Base-by-base conservation (phyloP, 2,888 invertebrate species). In the Agrochola lychnidis region DNA sequence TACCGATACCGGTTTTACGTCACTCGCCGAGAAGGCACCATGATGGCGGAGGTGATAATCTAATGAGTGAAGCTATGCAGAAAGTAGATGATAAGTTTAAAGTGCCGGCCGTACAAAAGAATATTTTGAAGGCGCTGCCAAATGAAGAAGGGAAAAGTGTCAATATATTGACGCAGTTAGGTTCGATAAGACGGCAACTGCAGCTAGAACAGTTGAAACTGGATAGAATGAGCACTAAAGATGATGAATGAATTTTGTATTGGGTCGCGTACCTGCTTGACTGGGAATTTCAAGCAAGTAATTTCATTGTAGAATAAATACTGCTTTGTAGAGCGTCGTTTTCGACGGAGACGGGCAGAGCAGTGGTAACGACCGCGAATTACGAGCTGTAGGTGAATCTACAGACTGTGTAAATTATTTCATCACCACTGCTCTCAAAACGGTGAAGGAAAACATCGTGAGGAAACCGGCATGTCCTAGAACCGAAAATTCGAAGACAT, bases 61-160 rank as follows among this genome's bases (percentile, higher is more conserved):
- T 89, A 25, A 85, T 94, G 77, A 96, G 96, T 74, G 94, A 95
- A 3, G 95, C 94, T 1, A 96, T 96, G 96, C 93, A 92, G 73
- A 90, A 91, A 12, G 93, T 96, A 0, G 96, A 96, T 10, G 94
- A 95, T 77, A 97, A 97, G 86, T 97, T 95, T 95, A 92, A 97
- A 95, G 97, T 98, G 76, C 98, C 98, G 0, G 97, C 96, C 0
- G 97, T 98, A n/a, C 97, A 98, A 90, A 97, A 97, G 92, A 97
- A 97, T 91, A 97, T 97, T 79, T 84, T 97, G 69, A 97, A 97
- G 87, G 95, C 95, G 22, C 79, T 95, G 57, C 94, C 96, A 0
- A 94, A 93, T 16, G 94, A 94, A 5, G 96, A 97, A 66, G 97
- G 97, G 22, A 96, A 95, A 81, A 96, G 94, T 87, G 95, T 97